Conservation (phyloP, 1,140 invertebrate genomes). For the Bombus confusus region DNA sequence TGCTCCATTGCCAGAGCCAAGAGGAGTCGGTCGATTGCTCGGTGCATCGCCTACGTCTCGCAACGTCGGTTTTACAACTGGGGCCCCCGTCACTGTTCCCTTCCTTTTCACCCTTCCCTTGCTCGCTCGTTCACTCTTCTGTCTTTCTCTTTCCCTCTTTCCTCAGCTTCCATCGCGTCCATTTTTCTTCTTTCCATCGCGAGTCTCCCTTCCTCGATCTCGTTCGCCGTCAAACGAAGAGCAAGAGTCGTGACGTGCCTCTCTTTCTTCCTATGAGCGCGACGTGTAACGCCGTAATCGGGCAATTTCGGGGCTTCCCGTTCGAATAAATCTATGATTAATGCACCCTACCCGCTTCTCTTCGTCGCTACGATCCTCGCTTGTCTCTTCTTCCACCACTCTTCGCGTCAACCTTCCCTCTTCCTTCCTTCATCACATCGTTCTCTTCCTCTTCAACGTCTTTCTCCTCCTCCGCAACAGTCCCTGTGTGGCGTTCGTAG, state of each 20-base stretch:
- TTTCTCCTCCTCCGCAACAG: constrained; percentile 10
- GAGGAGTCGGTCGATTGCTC: constrained; percentile 64
- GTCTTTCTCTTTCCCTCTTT: not conserved
- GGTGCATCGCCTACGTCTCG: constrained; percentile 68
- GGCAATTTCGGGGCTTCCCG: constrained; percentile 78
- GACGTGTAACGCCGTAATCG: constrained; percentile 80
- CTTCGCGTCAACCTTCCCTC: not conserved
- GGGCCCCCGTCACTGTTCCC: constrained; percentile 3
- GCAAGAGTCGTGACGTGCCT: not conserved
- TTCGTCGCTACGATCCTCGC: constrained; percentile 1
- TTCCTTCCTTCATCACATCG: not conserved
- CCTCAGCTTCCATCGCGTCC: not conserved
- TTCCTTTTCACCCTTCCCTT: not conserved
- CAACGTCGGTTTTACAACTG: constrained; percentile 78
- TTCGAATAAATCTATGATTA: constrained; percentile 82
- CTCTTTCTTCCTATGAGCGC: constrained; percentile 57
- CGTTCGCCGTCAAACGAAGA: not conserved
- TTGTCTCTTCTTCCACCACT: constrained; percentile 22
- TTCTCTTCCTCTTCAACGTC: constrained; percentile 10
- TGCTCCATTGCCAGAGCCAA: constrained; percentile 68
- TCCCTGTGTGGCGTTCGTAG: constrained; percentile 3
- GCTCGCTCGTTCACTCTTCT: not conserved
- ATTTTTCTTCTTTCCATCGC: not conserved
- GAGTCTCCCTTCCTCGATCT: not conserved
- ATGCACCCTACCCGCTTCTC: constrained; percentile 60